A percentile compares a stretch with the other conserved stretches of the same genome.
Evolutionary conservation across 2,797 vertebrate genomes (phyloP).

Genomic region (Pipistrellus pygmaeus): DNA sequence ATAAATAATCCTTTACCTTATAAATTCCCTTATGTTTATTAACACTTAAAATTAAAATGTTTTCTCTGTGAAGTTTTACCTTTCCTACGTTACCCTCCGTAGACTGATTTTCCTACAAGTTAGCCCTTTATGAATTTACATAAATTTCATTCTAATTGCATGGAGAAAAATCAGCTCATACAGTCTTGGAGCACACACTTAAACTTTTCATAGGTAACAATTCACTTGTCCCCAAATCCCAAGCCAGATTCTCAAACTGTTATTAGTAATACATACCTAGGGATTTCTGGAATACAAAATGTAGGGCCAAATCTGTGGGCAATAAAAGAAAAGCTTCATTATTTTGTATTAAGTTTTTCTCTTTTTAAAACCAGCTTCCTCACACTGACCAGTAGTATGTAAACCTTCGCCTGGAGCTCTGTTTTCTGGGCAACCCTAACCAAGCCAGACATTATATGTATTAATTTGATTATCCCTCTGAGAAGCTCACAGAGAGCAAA

Average conservation of each 20-base stretch:
- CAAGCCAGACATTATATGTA: neutral
- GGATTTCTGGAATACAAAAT: conserved; percentile 65
- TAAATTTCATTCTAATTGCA: conserved; percentile 41
- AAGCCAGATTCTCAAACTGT: conserved; percentile 46
- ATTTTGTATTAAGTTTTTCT: conserved; percentile 37
- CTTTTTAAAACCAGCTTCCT: neutral
- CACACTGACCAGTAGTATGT: neutral
- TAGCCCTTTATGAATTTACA: neutral
- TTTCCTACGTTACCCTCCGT: conserved; percentile 25
- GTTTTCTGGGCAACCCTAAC: conserved; percentile 33
- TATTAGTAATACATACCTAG: neutral
- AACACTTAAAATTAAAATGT: conserved; percentile 28
- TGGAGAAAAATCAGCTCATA: neutral
- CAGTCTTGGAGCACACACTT: neutral
- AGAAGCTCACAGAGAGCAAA: neutral
- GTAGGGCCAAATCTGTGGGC: conserved; percentile 40
- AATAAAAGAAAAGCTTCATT: conserved; percentile 44
- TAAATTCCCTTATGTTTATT: conserved; percentile 25
- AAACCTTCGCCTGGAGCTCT: conserved; percentile 30
- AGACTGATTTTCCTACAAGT: conserved; percentile 2
- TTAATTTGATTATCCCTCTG: conserved; percentile 39
- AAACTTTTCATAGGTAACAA: conserved; percentile 25
- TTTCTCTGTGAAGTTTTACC: conserved; percentile 40
- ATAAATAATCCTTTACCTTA: conserved; percentile 14
- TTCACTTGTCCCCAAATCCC: neutral